Conservation (phyloP, 2,797 vertebrate genomes). For the Arctocebus calabarensis region DNA sequence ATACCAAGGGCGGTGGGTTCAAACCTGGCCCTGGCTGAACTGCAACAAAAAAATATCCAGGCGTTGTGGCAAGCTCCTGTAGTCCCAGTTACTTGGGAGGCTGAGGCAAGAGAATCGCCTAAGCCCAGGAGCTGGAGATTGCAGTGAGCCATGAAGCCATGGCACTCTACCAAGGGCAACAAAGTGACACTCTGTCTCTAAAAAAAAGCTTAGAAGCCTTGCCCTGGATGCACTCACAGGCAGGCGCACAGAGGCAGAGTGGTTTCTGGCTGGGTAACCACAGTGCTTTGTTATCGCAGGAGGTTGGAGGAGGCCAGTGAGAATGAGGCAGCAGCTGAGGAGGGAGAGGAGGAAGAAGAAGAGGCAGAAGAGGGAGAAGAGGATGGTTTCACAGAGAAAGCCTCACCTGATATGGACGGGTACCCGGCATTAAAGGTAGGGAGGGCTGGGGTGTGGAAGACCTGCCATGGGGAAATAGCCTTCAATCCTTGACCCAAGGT, state of each 20-base stretch:
- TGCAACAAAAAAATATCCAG: too few relatives aligned
- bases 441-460: not conserved
- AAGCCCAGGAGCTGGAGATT: too few relatives aligned
- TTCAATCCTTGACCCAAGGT: too few relatives aligned
- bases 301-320: constrained; percentile 87
- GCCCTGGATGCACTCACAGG: not conserved
- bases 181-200: too few relatives aligned
- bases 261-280: constrained; percentile 60
- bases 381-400: constrained; percentile 88
- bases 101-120: too few relatives aligned
- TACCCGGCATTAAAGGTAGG: constrained; percentile 75
- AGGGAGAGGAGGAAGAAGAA: constrained; percentile 71
- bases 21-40: too few relatives aligned
- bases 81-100: too few relatives aligned
- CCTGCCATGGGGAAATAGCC: not conserved
- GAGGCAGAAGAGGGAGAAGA: constrained; percentile 86
- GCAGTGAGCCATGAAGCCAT: too few relatives aligned
- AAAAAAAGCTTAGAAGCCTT: not conserved
- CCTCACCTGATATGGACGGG: constrained; percentile 83
- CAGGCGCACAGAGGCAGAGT: not conserved
- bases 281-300: constrained; percentile 80
- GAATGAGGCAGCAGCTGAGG: constrained; percentile 85
- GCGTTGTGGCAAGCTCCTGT: too few relatives aligned
- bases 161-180: too few relatives aligned
- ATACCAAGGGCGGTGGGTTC: too few relatives aligned